phyloP scores from a whole-genome alignment of 2,113 vertebrate species.

The Melanerpes aurifrons region DNA sequence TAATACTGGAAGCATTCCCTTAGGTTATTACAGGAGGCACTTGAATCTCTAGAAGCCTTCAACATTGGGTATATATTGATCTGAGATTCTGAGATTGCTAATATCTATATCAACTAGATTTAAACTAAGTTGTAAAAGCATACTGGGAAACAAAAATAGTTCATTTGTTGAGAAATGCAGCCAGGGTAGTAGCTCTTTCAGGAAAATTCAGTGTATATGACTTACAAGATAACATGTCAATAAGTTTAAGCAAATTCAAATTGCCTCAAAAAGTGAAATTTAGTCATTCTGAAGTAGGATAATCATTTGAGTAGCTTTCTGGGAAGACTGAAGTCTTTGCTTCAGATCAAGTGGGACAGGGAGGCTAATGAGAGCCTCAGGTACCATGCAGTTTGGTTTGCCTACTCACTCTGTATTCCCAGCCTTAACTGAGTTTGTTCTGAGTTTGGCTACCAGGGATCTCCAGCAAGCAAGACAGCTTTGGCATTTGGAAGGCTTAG shows the following conservation, averaged over 20 bases:
- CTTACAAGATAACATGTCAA: not conserved
- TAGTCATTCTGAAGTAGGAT: not conserved
- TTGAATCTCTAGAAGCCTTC: not conserved
- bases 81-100: not conserved
- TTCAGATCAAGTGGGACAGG: not conserved
- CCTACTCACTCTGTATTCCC: rapidly evolving
- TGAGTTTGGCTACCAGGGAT: not conserved
- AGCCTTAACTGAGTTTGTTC: not conserved
- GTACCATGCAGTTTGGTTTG: not conserved
- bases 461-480: not conserved
- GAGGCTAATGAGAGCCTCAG: not conserved
- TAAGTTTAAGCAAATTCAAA: not conserved
- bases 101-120: no score
- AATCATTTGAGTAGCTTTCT: not conserved
- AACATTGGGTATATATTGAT: not conserved
- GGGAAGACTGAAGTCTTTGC: not conserved
- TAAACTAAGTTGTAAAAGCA: not conserved
- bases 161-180: not conserved
- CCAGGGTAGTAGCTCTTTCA: not conserved
- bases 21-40: not conserved
- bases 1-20: not conserved
- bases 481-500: not conserved
- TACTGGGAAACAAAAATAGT: not conserved
- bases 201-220: not conserved
- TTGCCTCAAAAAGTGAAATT: not conserved